Conservation (phyloP, 2,797 vertebrate genomes). For the Pangasius djambal region DNA sequence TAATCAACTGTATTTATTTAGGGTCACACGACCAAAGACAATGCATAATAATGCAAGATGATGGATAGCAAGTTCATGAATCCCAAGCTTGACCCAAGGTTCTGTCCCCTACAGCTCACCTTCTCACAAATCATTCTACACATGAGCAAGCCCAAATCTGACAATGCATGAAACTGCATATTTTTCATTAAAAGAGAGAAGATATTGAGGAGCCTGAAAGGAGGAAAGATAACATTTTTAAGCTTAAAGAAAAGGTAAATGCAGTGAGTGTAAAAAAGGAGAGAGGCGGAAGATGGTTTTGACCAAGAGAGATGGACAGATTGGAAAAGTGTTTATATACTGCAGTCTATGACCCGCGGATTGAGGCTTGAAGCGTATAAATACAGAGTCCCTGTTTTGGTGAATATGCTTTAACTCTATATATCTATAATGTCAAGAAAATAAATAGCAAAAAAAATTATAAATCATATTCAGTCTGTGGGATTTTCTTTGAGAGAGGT, state of each 20-base stretch:
- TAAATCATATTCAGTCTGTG: neutral
- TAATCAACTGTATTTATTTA: slow-evolving; percentile 48
- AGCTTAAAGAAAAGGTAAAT: neutral
- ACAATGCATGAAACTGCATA: slow-evolving; percentile 12
- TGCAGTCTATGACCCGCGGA: neutral
- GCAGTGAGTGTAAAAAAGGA: neutral
- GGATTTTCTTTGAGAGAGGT: neutral
- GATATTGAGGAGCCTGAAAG: neutral
- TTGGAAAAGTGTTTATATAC: neutral
- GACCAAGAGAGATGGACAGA: neutral
- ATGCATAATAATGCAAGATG: slow-evolving; percentile 76
- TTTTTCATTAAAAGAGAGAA: neutral
- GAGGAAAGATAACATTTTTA: neutral
- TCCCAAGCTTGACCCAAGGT: slow-evolving; percentile 31
- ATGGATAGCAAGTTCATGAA: slow-evolving; percentile 67
- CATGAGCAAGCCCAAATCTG: slow-evolving; percentile 23
- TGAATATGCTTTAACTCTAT: neutral
- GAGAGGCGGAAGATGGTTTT: neutral
- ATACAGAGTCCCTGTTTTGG: neutral
- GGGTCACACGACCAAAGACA: slow-evolving; percentile 62
- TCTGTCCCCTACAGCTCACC: slow-evolving; percentile 13
- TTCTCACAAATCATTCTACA: slow-evolving; percentile 26
- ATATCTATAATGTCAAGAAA: neutral
- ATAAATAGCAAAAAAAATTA: neutral
- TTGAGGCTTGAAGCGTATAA: neutral